Evolutionary conservation across 2,888 invertebrate species (phyloP).

Genomic region (Antheraea yamamai): DNA sequence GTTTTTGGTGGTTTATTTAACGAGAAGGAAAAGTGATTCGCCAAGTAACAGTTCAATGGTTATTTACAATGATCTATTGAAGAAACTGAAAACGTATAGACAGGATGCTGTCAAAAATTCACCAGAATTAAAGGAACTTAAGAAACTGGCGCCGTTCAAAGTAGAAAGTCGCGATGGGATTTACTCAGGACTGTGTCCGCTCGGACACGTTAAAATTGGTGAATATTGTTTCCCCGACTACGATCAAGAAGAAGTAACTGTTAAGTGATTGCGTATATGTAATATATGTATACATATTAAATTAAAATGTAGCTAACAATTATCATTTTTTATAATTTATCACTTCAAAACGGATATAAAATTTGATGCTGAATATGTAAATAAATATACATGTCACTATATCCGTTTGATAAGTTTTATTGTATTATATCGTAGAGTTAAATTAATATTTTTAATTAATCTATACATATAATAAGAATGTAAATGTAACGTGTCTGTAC

Average conservation of each 20-base stretch:
- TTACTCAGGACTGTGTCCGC: not conserved
- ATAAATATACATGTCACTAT: too few relatives aligned
- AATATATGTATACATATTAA: not conserved
- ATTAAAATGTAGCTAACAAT: not conserved
- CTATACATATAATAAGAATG: too few relatives aligned
- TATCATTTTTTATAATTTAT: not conserved
- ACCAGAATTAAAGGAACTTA: not conserved
- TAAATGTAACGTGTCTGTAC: too few relatives aligned
- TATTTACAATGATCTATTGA: not conserved
- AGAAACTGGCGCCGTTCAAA: constrained; percentile 4
- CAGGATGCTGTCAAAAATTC: not conserved
- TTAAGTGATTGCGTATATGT: not conserved
- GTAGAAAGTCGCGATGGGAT: constrained; percentile 2
- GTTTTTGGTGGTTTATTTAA: not conserved
- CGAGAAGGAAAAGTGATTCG: not conserved
- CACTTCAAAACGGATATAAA: not conserved
- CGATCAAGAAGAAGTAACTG: not conserved
- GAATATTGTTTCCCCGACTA: constrained; percentile 8
- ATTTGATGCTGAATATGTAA: not conserved
- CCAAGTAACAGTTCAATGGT: not conserved
- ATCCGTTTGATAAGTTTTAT: too few relatives aligned
- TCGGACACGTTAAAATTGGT: not conserved
- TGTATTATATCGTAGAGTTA: too few relatives aligned
- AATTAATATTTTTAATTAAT: too few relatives aligned
- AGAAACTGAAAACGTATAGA: constrained; percentile 3